These are phyloP conservation scores for Crocuta crocuta DNA, from an alignment of 2,113 vertebrate species.

Conservation along the genomic window DNA sequence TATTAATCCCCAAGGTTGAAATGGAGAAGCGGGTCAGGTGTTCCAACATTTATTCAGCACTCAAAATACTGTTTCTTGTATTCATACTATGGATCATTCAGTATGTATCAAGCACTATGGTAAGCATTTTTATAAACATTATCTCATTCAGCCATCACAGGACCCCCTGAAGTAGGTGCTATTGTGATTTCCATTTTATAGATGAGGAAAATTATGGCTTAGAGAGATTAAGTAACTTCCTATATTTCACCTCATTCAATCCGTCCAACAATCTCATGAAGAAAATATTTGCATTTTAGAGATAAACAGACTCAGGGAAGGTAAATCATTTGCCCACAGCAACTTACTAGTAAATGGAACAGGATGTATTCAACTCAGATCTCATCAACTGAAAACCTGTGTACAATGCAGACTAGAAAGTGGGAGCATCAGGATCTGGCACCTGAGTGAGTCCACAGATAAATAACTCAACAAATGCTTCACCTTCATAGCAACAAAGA, in stretches of 20 bases:
- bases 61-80: background rate
- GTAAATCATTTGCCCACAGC: background rate
- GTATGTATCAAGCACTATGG: background rate
- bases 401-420: background rate
- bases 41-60: background rate
- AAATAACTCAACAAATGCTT: background rate
- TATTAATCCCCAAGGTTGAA: conserved; percentile 29
- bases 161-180: background rate
- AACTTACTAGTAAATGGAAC: background rate
- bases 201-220: background rate
- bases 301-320: background rate
- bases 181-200: conserved; percentile 39
- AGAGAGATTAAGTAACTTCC: background rate
- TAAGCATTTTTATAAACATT: conserved; percentile 18
- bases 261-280: background rate
- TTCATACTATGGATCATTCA: background rate
- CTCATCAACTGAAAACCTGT: background rate
- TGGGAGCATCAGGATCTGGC: background rate
- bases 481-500: background rate
- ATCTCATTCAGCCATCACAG: background rate
- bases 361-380: background rate
- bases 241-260: background rate
- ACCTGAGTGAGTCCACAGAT: background rate
- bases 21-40: background rate
- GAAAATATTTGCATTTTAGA: background rate